phyloP scores from a whole-genome alignment of 2,888 invertebrate species.

The Hyposoter didymator region DNA sequence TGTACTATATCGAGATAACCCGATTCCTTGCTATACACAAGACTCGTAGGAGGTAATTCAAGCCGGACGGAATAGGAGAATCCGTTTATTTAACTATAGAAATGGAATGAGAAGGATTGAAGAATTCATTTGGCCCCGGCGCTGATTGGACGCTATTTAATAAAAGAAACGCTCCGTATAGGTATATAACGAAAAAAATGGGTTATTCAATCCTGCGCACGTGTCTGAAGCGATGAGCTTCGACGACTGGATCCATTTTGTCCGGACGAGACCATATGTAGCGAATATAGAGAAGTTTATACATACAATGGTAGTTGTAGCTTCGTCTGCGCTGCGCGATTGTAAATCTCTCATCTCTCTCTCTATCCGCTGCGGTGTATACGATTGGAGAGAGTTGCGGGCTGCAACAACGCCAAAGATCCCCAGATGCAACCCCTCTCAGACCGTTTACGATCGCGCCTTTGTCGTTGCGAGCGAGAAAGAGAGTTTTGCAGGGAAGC shows the following conservation, averaged over 20 bases:
- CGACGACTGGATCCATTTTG: neutral
- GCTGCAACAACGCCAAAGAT: constrained; percentile 42
- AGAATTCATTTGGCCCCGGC: neutral
- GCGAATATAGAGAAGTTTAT: neutral
- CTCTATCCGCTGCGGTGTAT: constrained; percentile 56
- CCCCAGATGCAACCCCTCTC: constrained; percentile 57
- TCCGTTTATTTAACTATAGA: neutral
- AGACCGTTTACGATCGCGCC: constrained; percentile 68
- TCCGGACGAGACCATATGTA: constrained; percentile 19
- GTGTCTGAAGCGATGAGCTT: neutral
- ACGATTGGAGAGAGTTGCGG: constrained; percentile 35
- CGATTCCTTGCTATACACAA: constrained; percentile 53
- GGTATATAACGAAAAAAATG: neutral
- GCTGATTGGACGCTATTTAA: neutral
- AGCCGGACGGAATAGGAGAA: neutral
- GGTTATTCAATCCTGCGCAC: neutral
- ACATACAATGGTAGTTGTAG: constrained; percentile 42
- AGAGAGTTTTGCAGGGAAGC: neutral
- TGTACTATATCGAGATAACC: constrained; percentile 64
- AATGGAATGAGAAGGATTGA: neutral
- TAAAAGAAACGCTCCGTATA: neutral
- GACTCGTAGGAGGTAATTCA: neutral
- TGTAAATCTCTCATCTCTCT: constrained; percentile 57
- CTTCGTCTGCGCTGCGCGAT: constrained; percentile 63
- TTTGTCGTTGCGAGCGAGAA: constrained; percentile 51